Evolutionary conservation across 2,888 invertebrate species (phyloP).

Genomic region (Drosophila ezoana): DNA sequence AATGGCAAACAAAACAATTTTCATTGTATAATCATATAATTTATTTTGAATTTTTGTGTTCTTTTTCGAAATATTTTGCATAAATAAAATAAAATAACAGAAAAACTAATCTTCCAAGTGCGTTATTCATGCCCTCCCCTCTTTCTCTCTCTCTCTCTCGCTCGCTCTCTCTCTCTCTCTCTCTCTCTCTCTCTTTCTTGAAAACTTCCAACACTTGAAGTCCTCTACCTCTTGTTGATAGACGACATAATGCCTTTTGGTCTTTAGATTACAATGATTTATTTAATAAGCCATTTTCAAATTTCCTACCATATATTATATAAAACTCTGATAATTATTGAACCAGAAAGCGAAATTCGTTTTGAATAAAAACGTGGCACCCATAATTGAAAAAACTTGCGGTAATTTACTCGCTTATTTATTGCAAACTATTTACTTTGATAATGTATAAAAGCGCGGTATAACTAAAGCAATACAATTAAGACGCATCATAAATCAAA

Average conservation of each 20-base stretch:
- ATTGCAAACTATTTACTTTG: neutral
- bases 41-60: conserved; percentile 80
- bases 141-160: neutral
- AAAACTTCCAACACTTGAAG: neutral
- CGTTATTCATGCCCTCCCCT: neutral
- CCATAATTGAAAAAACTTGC: neutral
- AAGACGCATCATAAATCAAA: conserved; percentile 11
- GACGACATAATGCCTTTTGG: neutral
- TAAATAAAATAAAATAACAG: conserved; percentile 83
- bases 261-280: conserved; percentile 54
- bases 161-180: neutral
- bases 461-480: neutral
- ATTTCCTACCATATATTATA: conserved; percentile 46
- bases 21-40: conserved; percentile 79
- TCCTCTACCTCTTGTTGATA: neutral
- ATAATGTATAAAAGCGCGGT: neutral
- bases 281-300: conserved; percentile 31
- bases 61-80: conserved; percentile 84
- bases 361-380: conserved; percentile 1
- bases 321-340: conserved; percentile 18
- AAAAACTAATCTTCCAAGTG: conserved; percentile 58
- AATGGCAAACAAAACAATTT: conserved; percentile 69
- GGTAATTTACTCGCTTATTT: conserved; percentile 6
- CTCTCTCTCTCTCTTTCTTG: neutral
- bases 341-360: conserved; percentile 13